Conservation (phyloP, 1,140 invertebrate genomes). For the Sesamia nonagrioides region DNA sequence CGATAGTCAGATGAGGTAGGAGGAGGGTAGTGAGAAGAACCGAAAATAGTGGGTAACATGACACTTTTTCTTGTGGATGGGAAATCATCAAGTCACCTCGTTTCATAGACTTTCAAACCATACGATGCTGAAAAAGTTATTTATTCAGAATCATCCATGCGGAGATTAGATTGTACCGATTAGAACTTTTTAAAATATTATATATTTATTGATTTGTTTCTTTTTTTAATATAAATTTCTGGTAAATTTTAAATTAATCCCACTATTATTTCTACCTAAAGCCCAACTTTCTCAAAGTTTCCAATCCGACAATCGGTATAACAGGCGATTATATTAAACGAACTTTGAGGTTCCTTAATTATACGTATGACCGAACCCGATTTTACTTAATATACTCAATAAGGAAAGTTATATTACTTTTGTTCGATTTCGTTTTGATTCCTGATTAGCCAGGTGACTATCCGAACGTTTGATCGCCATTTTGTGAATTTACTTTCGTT, state of each 20-base stretch:
- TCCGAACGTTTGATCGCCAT: slow-evolving; percentile 41
- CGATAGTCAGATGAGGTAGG: too few species aligned
- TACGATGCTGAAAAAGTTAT: too few species aligned
- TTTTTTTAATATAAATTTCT: not conserved
- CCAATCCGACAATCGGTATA: slow-evolving; percentile 11
- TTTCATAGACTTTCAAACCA: too few species aligned
- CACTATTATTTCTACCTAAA: not conserved
- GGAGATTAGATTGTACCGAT: too few species aligned
- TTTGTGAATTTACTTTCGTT: slow-evolving; percentile 36
- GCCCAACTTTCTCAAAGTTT: not conserved
- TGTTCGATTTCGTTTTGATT: slow-evolving; percentile 66
- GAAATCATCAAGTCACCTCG: too few species aligned
- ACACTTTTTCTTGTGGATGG: too few species aligned
- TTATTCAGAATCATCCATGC: too few species aligned
- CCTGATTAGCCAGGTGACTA: slow-evolving; percentile 58
- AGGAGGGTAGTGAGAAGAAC: too few species aligned
- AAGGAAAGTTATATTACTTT: slow-evolving; percentile 77
- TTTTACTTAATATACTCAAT: slow-evolving; percentile 69
- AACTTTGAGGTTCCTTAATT: slow-evolving; percentile 60
- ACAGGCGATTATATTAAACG: slow-evolving; percentile 35
- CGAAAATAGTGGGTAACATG: too few species aligned
- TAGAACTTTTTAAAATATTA: too few species aligned
- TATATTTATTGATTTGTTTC: too few species aligned
- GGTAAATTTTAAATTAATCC: not conserved
- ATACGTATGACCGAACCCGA: slow-evolving; percentile 68